Conservation (phyloP, 64 coral and sea anemone species). For the Cladopsammia gracilis region DNA sequence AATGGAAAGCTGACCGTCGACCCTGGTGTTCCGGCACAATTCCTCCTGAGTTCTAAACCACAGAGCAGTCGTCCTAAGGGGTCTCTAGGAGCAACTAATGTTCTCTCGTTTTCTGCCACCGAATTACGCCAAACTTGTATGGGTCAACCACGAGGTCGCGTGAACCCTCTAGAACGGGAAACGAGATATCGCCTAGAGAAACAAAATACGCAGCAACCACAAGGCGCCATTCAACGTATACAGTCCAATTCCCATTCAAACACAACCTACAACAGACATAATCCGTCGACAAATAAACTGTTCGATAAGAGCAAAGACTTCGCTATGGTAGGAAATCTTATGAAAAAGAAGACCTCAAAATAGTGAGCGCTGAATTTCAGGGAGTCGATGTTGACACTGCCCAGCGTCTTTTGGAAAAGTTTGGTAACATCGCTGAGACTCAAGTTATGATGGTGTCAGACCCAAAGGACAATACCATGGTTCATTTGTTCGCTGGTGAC, state of each 20-base stretch:
- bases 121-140: too few species aligned
- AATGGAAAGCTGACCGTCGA: neutral
- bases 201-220: neutral
- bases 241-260: neutral
- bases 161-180: neutral
- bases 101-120: too few species aligned
- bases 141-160: too few species aligned
- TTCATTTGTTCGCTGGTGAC: too few species aligned
- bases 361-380: neutral
- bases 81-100: neutral
- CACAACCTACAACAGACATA: too few species aligned
- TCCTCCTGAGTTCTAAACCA: too few species aligned
- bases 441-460: neutral
- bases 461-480: too few species aligned
- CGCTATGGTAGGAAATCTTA: neutral
- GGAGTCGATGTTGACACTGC: too few species aligned
- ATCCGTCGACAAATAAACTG: neutral
- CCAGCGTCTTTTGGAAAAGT: neutral
- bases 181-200: neutral
- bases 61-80: too few species aligned
- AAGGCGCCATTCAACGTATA: too few species aligned
- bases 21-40: neutral
- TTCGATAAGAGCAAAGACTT: neutral
- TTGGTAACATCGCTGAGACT: neutral
- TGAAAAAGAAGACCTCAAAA: neutral